Conservation (phyloP, 2,888 invertebrate species). For the Apamea epomidion region DNA sequence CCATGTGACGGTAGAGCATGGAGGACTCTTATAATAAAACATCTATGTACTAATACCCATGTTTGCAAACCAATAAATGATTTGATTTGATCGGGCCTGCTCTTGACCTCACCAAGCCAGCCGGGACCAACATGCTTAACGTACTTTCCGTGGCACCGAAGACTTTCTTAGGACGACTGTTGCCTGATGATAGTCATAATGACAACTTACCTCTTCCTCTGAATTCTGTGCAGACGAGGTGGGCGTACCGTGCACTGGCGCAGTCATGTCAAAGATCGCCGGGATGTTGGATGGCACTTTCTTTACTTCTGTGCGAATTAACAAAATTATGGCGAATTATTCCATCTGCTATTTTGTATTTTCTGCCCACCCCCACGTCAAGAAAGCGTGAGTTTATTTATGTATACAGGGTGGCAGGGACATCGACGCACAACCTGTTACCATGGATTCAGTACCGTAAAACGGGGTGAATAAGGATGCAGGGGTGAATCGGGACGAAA, state of each 20-base stretch:
- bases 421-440: not conserved
- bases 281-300: conserved; percentile 4
- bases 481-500: too few relatives aligned
- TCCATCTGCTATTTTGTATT: not conserved
- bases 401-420: not conserved
- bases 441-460: not conserved
- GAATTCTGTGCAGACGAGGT: conserved; percentile 56
- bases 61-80: too few relatives aligned
- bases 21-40: too few relatives aligned
- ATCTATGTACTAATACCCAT: too few relatives aligned
- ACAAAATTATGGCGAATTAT: not conserved
- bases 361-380: not conserved
- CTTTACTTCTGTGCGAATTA: conserved; percentile 8
- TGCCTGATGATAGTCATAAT: not conserved
- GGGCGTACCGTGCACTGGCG: conserved; percentile 21
- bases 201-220: conserved; percentile 69
- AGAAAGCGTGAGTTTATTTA: not conserved
- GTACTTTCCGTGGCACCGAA: not conserved
- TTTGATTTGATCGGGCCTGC: too few relatives aligned
- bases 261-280: not conserved
- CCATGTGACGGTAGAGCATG: too few relatives aligned
- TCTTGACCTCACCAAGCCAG: not conserved
- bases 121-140: not conserved
- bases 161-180: not conserved
- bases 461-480: too few relatives aligned